Conservation (phyloP, 2,113 vertebrate species). For the Camelus bactrianus region DNA sequence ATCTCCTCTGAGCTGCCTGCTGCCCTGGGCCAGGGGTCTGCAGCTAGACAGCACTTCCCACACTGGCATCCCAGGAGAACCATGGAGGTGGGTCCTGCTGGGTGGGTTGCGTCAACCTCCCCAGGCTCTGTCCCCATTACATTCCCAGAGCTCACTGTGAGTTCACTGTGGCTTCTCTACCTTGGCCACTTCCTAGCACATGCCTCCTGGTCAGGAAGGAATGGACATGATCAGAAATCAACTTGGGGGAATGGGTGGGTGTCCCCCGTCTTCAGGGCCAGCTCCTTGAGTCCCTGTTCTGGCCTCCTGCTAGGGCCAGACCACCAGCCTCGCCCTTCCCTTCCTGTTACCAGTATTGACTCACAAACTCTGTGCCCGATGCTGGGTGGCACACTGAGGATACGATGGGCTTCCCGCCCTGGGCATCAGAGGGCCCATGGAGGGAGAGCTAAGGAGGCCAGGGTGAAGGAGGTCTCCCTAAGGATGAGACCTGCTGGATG, state of each 20-base stretch:
- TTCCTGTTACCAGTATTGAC: no score
- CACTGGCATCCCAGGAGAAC: neutral
- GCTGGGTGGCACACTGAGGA: rapidly evolving
- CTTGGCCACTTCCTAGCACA: neutral
- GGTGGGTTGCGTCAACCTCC: neutral
- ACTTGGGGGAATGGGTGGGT: no score
- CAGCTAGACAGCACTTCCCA: neutral
- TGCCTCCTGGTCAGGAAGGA: neutral
- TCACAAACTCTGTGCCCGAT: neutral
- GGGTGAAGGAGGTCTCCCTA: neutral
- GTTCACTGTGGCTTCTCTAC: neutral
- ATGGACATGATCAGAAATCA: neutral
- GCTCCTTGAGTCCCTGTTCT: neutral
- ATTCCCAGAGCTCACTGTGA: neutral
- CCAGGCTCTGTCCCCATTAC: neutral
- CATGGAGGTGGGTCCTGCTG: rapidly evolving
- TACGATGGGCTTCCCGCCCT: neutral
- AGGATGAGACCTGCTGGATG: neutral
- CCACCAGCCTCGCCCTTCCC: neutral
- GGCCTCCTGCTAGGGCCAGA: neutral
- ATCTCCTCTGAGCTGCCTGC: neutral
- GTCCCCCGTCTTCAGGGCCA: neutral
- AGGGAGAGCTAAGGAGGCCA: rapidly evolving
- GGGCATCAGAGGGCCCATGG: rapidly evolving
- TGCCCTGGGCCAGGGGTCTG: neutral